phyloP scores from a whole-genome alignment of 92 coral and sea anemone species.

The Pocillopora grandis region DNA sequence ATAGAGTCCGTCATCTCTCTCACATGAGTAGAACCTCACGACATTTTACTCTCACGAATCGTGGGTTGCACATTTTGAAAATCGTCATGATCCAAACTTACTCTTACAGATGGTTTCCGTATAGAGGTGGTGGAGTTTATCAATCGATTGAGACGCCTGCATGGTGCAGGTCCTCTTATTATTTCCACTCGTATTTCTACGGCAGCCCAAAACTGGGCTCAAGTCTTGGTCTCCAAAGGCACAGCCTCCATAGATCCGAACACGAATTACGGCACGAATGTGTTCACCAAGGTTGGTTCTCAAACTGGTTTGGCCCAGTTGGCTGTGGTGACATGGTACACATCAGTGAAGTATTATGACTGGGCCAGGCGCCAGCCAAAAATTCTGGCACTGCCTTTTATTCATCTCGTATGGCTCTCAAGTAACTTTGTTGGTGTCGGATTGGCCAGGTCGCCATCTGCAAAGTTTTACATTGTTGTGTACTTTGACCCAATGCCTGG shows the following conservation, averaged over 20 bases:
- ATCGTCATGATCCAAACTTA: not conserved
- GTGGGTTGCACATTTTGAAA: no score
- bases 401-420: constrained; percentile 60
- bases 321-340: constrained; percentile 64
- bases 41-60: no score
- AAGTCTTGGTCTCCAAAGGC: constrained; percentile 50
- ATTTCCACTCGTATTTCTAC: constrained; percentile 45
- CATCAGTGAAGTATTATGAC: constrained; percentile 64
- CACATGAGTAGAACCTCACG: no score
- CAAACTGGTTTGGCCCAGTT: constrained; percentile 63
- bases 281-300: constrained; percentile 42
- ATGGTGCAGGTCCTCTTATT: constrained; percentile 74
- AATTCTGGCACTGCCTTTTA: constrained; percentile 59
- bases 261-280: constrained; percentile 66
- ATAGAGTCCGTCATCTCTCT: no score
- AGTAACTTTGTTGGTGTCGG: constrained; percentile 74
- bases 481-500: constrained; percentile 63
- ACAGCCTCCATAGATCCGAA: constrained; percentile 57
- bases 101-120: constrained; percentile 53
- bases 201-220: constrained; percentile 73
- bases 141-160: constrained; percentile 67
- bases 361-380: constrained; percentile 70
- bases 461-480: constrained; percentile 61
- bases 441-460: constrained; percentile 59
- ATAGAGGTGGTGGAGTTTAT: constrained; percentile 63